phyloP scores from a whole-genome alignment of 1,140 invertebrate species.

The Anastrepha ludens region DNA sequence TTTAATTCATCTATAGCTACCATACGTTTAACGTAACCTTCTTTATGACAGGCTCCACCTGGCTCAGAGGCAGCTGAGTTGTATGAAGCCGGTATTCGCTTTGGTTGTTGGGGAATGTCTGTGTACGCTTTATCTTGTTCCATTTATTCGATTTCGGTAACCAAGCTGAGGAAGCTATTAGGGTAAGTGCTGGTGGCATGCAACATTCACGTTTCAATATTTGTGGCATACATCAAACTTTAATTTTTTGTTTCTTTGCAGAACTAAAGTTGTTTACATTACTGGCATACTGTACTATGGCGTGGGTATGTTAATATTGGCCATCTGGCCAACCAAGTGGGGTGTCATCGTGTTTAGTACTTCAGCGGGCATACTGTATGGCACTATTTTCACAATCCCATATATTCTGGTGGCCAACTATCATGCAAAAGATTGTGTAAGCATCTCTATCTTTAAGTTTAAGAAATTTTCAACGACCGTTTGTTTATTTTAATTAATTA shows the following conservation, averaged over 20 bases:
- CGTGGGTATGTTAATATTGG: conserved; percentile 85
- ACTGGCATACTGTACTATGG: conserved; percentile 85
- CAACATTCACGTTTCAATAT: background rate
- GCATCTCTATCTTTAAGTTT: conserved; percentile 54
- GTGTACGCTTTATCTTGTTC: conserved; percentile 89
- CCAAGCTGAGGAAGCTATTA: conserved; percentile 83
- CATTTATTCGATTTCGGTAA: conserved; percentile 86
- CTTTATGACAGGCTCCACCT: conserved; percentile 59
- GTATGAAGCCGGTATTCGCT: conserved; percentile 86
- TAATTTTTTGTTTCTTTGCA: conserved; percentile 65
- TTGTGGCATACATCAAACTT: background rate
- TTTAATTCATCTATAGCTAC: too few species aligned
- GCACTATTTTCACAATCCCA: conserved; percentile 90
- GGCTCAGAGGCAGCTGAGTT: conserved; percentile 62
- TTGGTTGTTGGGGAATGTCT: conserved; percentile 90
- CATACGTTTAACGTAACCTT: background rate
- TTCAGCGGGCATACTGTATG: conserved; percentile 88
- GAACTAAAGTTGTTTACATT: conserved; percentile 83
- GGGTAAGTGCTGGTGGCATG: conserved; percentile 74
- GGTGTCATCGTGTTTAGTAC: conserved; percentile 84
- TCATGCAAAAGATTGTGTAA: conserved; percentile 83
- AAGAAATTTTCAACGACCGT: background rate
- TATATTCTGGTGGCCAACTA: conserved; percentile 89
- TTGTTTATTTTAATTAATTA: conserved; percentile 12
- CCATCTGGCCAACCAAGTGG: conserved; percentile 78